Evolutionary conservation across 2,888 invertebrate genomes (phyloP).

Genomic region (Ernsta delagoae): DNA sequence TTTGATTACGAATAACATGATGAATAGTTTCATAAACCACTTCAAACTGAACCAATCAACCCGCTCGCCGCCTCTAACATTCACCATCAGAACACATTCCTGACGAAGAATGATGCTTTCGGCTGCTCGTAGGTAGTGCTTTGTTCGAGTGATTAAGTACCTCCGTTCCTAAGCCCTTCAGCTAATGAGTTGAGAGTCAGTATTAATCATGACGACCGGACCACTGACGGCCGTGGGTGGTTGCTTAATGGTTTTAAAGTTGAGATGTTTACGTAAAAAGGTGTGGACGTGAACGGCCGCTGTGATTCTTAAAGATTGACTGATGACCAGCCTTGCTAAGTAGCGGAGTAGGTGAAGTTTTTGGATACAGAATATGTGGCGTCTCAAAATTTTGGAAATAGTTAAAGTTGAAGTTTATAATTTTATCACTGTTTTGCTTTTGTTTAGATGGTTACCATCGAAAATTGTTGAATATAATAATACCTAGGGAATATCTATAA

Average conservation of each 20-base stretch:
- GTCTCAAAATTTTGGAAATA: not conserved
- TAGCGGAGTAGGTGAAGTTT: not conserved
- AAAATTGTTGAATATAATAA: too few species aligned
- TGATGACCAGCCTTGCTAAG: slow-evolving; percentile 23
- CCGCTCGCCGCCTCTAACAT: slow-evolving; percentile 47
- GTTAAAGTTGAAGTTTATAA: too few species aligned
- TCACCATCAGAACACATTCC: slow-evolving; percentile 68
- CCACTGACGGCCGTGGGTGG: slow-evolving; percentile 74
- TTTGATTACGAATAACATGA: not conserved
- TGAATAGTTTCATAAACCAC: not conserved
- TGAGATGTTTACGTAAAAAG: slow-evolving; percentile 54
- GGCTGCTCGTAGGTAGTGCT: slow-evolving; percentile 81
- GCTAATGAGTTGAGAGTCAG: slow-evolving; percentile 82
- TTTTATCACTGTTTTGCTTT: too few species aligned
- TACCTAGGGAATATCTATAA: too few species aligned
- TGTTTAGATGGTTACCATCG: too few species aligned
- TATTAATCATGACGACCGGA: slow-evolving; percentile 81
- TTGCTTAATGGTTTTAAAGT: slow-evolving; percentile 52
- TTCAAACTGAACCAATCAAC: not conserved
- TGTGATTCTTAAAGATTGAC: slow-evolving; percentile 26
- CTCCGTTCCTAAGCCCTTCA: slow-evolving; percentile 81
- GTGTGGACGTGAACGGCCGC: slow-evolving; percentile 40
- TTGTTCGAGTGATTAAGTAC: slow-evolving; percentile 84
- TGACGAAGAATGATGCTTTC: slow-evolving; percentile 85
- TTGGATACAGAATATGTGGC: not conserved